A percentile compares a stretch with the other conserved stretches of the same genome.
These are phyloP conservation scores for Anthoscopus minutus DNA, from an alignment of 2,113 vertebrate species.

Conservation along the genomic window DNA sequence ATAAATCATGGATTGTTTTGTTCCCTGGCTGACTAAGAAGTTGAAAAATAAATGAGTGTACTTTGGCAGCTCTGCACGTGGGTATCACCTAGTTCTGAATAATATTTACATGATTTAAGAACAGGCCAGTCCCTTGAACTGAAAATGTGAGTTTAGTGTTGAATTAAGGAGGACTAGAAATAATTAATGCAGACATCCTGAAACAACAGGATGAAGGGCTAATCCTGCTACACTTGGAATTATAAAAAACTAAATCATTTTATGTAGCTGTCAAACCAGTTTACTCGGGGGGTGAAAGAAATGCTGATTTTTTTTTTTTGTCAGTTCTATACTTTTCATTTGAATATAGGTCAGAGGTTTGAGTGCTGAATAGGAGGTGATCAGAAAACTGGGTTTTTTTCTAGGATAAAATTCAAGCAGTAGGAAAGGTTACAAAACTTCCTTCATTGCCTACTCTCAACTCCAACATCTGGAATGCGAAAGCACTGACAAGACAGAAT, in stretches of 20 bases:
- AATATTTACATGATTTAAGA: slow-evolving; percentile 2
- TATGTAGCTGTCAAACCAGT: slow-evolving; percentile 10
- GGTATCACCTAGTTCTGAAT: slow-evolving; percentile 15
- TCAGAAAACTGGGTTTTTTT: not conserved
- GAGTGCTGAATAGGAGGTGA: not conserved
- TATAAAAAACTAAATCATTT: not conserved
- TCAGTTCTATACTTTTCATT: not conserved
- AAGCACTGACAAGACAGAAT: not conserved
- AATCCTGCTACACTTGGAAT: not conserved
- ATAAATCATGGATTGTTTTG: slow-evolving; percentile 24
- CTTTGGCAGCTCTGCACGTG: slow-evolving; percentile 7
- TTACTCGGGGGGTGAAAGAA: slow-evolving; percentile 4
- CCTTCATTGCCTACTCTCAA: not conserved
- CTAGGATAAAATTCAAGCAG: not conserved
- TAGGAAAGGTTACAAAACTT: not conserved
- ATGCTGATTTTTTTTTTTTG: not conserved
- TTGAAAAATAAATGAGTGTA: slow-evolving; percentile 28
- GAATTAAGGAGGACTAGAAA: slow-evolving; percentile 33
- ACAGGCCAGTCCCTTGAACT: not conserved
- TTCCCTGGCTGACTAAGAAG: slow-evolving; percentile 16
- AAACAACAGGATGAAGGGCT: slow-evolving; percentile 28
- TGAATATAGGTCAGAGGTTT: not conserved
- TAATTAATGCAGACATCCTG: slow-evolving; percentile 8
- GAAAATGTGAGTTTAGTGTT: slow-evolving; percentile 29
- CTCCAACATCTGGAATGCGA: not conserved